Evolutionary conservation across 64 coral and sea anemone species (phyloP).

Genomic region (Dendronephthya gigantea): DNA sequence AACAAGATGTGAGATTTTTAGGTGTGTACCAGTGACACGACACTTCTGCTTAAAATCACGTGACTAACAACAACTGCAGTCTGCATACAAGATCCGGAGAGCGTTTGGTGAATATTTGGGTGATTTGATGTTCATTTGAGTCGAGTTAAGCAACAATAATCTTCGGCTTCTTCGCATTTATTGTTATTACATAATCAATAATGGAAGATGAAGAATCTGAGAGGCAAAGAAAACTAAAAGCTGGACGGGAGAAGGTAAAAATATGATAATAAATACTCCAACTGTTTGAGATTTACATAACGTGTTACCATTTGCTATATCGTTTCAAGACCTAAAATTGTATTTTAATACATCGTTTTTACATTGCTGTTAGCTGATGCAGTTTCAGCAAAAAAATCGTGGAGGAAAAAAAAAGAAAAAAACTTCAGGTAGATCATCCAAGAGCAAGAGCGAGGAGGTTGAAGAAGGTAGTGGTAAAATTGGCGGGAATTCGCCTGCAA

Average conservation of each 20-base stretch:
- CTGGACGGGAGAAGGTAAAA: constrained; percentile 90
- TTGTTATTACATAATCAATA: background rate
- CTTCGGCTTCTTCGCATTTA: background rate
- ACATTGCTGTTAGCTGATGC: constrained; percentile 41
- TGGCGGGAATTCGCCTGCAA: constrained; percentile 27
- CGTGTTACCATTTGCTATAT: too few relatives aligned
- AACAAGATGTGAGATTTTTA: too few relatives aligned
- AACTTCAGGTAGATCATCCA: constrained; percentile 34
- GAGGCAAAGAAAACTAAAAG: constrained; percentile 81
- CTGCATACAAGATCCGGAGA: background rate
- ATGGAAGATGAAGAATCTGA: constrained; percentile 97
- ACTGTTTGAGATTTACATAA: background rate
- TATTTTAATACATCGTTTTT: background rate
- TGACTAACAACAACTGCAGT: background rate
- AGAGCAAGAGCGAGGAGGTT: constrained; percentile 36
- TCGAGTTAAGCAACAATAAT: background rate
- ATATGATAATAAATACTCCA: background rate
- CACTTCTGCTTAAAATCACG: too few relatives aligned
- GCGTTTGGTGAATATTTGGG: background rate
- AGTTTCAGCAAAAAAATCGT: constrained; percentile 89
- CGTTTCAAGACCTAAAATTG: too few relatives aligned
- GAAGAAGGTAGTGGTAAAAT: constrained; percentile 29
- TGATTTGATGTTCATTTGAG: background rate
- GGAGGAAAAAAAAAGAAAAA: constrained; percentile 59
- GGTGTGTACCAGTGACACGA: too few relatives aligned